Evolutionary conservation across 2,113 vertebrate species (phyloP).

Genomic region (Azemiops feae): DNA sequence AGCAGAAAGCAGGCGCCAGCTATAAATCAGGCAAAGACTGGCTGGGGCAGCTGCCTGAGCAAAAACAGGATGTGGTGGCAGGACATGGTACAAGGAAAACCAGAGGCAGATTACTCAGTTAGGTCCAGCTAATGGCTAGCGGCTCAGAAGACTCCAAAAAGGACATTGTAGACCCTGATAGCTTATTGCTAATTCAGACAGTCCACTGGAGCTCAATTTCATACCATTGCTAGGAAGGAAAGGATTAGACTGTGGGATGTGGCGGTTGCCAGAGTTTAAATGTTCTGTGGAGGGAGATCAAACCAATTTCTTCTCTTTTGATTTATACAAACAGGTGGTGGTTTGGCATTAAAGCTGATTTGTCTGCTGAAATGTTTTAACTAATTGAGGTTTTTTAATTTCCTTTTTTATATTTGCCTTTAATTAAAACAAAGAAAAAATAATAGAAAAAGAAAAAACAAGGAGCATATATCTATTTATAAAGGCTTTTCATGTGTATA

Average conservation of each 20-base stretch:
- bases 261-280: neutral
- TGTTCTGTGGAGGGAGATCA: neutral
- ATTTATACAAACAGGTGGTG: neutral
- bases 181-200: neutral
- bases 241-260: neutral
- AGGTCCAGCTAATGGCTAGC: neutral
- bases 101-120: neutral
- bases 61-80: neutral
- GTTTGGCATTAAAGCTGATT: neutral
- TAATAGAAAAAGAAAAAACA: neutral
- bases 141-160: neutral
- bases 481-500: neutral
- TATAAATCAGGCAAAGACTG: neutral
- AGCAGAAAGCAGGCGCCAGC: neutral
- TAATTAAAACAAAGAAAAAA: neutral
- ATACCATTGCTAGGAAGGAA: neutral
- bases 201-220: neutral
- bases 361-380: neutral
- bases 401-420: neutral
- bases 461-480: neutral
- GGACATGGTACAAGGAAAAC: neutral
- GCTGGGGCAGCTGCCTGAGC: neutral
- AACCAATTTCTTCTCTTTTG: neutral
- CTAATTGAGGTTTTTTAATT: neutral
- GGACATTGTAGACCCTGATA: neutral